A percentile compares a stretch with the other conserved stretches of the same genome.
Conservation (phyloP, 1,140 invertebrate genomes). For the Heliconius himera region DNA sequence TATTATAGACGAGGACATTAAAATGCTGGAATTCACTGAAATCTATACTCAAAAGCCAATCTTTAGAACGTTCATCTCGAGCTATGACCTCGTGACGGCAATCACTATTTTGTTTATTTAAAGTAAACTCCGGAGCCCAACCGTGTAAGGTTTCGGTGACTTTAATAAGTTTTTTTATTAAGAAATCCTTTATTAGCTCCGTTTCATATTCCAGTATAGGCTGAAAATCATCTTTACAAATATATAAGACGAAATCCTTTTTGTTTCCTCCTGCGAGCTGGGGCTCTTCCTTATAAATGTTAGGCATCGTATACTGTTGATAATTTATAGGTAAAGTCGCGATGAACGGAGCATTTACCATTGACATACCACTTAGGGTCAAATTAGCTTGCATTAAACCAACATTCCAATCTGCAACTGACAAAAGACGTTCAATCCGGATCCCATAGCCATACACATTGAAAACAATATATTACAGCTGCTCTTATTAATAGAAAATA, state of each 20-base stretch:
- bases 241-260: slow-evolving; percentile 49
- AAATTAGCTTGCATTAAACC: slow-evolving; percentile 17
- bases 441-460: background rate
- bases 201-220: slow-evolving; percentile 51
- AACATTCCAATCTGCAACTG: slow-evolving; percentile 40
- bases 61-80: slow-evolving; percentile 50
- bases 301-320: slow-evolving; percentile 10
- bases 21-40: slow-evolving; percentile 56
- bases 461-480: background rate
- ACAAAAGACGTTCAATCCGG: slow-evolving; percentile 17
- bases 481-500: background rate
- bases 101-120: slow-evolving; percentile 60
- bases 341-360: slow-evolving; percentile 38
- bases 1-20: slow-evolving; percentile 64
- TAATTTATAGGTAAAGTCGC: slow-evolving; percentile 32
- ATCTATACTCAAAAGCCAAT: slow-evolving; percentile 67
- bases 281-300: background rate
- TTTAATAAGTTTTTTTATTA: slow-evolving; percentile 56
- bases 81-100: slow-evolving; percentile 62
- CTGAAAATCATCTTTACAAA: slow-evolving; percentile 70
- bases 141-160: slow-evolving; percentile 47
- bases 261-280: slow-evolving; percentile 8
- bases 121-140: slow-evolving; percentile 67
- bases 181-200: slow-evolving; percentile 52
- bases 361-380: slow-evolving; percentile 19